Evolutionary conservation across 92 coral and sea anemone genomes (phyloP).

Genomic region (Desmophyllum pertusum): DNA sequence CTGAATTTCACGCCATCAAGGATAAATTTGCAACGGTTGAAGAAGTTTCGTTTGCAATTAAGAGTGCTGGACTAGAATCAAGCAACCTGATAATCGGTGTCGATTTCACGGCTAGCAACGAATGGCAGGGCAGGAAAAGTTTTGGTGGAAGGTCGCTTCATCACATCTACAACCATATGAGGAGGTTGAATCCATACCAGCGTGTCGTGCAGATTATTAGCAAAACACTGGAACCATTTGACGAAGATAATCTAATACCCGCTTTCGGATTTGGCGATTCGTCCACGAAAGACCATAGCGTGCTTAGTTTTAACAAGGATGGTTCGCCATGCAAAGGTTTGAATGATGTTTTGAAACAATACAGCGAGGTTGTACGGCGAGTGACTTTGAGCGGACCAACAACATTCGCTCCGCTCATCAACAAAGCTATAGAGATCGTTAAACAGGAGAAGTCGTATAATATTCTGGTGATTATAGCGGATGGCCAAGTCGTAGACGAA

Average conservation of each 20-base stretch:
- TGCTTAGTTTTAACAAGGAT: conserved; percentile 76
- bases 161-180: conserved; percentile 67
- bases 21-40: conserved; percentile 78
- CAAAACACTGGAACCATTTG: conserved; percentile 87
- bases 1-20: conserved; percentile 80
- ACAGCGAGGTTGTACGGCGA: conserved; percentile 79
- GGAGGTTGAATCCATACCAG: conserved; percentile 92
- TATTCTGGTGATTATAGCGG: conserved; percentile 90
- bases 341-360: conserved; percentile 71
- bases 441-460: conserved; percentile 64
- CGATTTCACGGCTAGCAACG: conserved; percentile 99
- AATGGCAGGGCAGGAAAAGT: conserved; percentile 97
- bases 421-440: conserved; percentile 91
- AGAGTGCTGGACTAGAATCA: conserved; percentile 74
- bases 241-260: conserved; percentile 89
- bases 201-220: conserved; percentile 85
- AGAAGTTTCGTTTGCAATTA: conserved; percentile 88
- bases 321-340: conserved; percentile 85
- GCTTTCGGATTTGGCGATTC: conserved; percentile 94
- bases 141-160: conserved; percentile 87
- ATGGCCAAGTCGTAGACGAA: conserved; percentile 93
- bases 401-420: conserved; percentile 88
- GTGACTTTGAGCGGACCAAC: conserved; percentile 96
- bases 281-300: conserved; percentile 82
- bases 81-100: conserved; percentile 91